Evolutionary conservation across 2,888 invertebrate species (phyloP).

Genomic region (Linyphia triangularis): DNA sequence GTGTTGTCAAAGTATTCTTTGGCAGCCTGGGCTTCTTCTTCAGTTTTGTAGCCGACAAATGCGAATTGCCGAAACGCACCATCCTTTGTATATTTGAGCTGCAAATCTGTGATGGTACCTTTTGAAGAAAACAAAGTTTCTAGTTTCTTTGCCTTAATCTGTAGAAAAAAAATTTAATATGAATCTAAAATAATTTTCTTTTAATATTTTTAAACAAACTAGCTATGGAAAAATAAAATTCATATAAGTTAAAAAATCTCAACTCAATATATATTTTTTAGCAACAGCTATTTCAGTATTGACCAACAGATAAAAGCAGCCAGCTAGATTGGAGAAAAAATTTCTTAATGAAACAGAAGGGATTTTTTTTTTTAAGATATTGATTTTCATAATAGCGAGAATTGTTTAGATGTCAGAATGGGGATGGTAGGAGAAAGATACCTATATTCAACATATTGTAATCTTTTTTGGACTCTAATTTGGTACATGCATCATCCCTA

Average conservation of each 20-base stretch:
- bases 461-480: no score
- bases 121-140: conserved; percentile 87
- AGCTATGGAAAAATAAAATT: neutral
- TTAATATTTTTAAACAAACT: neutral
- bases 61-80: conserved; percentile 96
- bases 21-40: conserved; percentile 89
- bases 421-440: no score
- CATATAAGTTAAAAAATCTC: neutral
- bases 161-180: conserved; percentile 77
- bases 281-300: neutral
- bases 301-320: neutral
- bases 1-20: conserved; percentile 89
- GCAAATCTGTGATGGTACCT: conserved; percentile 94
- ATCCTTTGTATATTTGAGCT: conserved; percentile 93
- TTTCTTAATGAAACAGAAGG: no score
- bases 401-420: no score
- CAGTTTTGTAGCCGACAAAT: conserved; percentile 93
- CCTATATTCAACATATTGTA: no score
- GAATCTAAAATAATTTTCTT: neutral
- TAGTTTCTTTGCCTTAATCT: conserved; percentile 90
- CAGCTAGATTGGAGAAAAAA: no score
- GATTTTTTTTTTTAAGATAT: no score
- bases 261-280: neutral
- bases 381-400: no score
- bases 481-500: no score